Evolutionary conservation across 2,888 invertebrate species (phyloP), one percentile per base, ranked within the genome.

Genomic region (Enoplolaimus lenunculus): DNA sequence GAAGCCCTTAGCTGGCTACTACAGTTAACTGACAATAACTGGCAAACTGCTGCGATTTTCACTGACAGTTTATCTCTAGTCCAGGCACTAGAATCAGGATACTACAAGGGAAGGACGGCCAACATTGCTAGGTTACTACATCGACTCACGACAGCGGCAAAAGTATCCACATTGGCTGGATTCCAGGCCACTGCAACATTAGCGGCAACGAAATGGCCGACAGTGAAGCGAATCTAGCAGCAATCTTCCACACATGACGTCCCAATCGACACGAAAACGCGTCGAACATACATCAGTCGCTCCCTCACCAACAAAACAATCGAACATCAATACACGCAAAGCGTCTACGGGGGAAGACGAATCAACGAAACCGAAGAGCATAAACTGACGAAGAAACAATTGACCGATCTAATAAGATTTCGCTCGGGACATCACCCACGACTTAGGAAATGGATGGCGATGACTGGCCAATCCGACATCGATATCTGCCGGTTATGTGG

Each of bases 391-490:
- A 16, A n/a, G n/a, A n/a, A n/a, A 16, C 16, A 16, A 57, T 57
- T 57, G n/a, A 57, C 57, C 16, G n/a, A 57, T 57, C 57, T 57
- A n/a, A 57, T 57, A 16, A 16, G 57, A 16, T 57, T 57, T n/a
- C 57, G 57, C 57, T 21, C 16, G 16, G 57, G 57, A 57, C 57
- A 57, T n/a, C 57, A n/a, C 57, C 57, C 57, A n/a, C 16, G n/a
- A 57, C 57, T 57, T n/a, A 16, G 57, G 57, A 57, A 57, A 57
- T 57, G 57, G 57, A 57, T n/a, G n/a, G n/a, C n/a, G n/a, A n/a
- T n/a, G n/a, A n/a, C n/a, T n/a, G n/a, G n/a, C n/a, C n/a, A n/a
- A n/a, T n/a, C n/a, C n/a, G n/a, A n/a, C n/a, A n/a, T n/a, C n/a
- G n/a, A n/a, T n/a, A n/a, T n/a, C n/a, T n/a, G n/a, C n/a, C n/a